Base-by-base conservation (phyloP, 2,797 vertebrate genomes). In the Champsocephalus gunnari region DNA sequence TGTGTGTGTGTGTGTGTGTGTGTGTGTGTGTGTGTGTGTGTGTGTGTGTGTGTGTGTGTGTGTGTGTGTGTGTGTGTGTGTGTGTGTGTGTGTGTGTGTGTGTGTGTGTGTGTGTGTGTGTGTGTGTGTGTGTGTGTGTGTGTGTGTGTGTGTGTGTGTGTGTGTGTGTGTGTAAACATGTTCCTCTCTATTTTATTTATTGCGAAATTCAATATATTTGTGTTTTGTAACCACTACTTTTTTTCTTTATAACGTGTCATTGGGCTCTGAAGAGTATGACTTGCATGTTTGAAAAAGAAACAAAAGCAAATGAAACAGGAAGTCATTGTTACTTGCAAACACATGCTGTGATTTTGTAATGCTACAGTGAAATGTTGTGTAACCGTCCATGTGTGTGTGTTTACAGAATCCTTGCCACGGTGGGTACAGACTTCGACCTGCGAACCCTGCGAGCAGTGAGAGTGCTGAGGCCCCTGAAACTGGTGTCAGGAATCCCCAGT, bases 401-500 rank as follows among this genome's bases (percentile, higher is more conserved):
- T 3, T 44, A 4, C 91, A 99, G 98, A 86, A 99, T 99, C 85
- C 90, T 99, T 56, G 96, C 98, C 49, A 98, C 95, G 0, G 95
- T 98, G 45, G 98, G 98, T 45, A 97, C 97, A 0, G 96, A 98
- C 61, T 98, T 99, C 43, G 98, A 99, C 92, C 95, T 99, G 77
- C 89, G 98, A 61, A 99, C 98, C 0, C 92, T 99, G 80, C 91
- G 98, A 61, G 98, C 98, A 0, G 98, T 99, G 13, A 92, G 98
- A 73, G 98, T 99, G 71, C 84, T 99, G 5, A 93, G 98, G 76
- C 98, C 98, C 0, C 94, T 99, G 80, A 99, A 99, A 81, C 96
- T 99, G 0, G 98, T 99, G 58, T 99, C 98, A 0, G 98, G 98
- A 82, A 99, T 99, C 74, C 98, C 98, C 72, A 99, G 98, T 99